Percentiles rank a stretch among this genome's conserved stretches.
Conservation (phyloP, 2,888 invertebrate species). For the Phanerotoma sp. region DNA sequence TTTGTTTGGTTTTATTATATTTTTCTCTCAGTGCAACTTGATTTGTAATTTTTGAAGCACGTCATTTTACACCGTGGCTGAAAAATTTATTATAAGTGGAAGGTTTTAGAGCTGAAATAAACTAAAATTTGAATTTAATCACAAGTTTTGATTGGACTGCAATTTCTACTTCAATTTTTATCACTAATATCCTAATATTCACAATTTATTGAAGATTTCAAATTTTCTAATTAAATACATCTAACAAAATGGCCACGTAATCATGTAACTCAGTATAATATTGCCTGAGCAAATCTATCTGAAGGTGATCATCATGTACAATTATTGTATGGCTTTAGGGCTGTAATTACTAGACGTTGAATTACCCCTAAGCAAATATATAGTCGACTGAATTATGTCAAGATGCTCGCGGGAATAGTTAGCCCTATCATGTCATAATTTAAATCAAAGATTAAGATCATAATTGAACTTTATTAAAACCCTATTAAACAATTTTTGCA, state of each 20-base stretch:
- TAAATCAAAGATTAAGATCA: not conserved
- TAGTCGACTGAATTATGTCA: conserved; percentile 25
- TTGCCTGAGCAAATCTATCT: not conserved
- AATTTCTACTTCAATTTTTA: no score
- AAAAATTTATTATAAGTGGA: no score
- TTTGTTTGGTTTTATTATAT: no score
- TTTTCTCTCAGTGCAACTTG: no score
- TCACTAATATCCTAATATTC: no score
- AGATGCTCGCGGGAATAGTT: conserved; percentile 30
- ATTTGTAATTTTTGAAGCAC: no score
- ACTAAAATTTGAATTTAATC: no score
- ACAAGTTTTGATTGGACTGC: no score
- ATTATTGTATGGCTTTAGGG: conserved; percentile 31
- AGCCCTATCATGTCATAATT: conserved; percentile 8
- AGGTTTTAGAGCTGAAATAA: no score
- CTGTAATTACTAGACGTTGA: conserved; percentile 30
- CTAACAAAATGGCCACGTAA: conserved; percentile 18
- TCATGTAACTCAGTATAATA: not conserved
- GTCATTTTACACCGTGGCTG: no score
- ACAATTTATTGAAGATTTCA: no score
- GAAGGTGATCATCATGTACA: conserved; percentile 16
- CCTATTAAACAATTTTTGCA: not conserved
- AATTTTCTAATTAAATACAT: no score
- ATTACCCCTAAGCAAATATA: conserved; percentile 16
- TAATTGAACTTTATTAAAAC: conserved; percentile 3